A percentile compares a stretch with the other conserved stretches of the same genome.
Evolutionary conservation across 2,113 vertebrate genomes (phyloP).

Genomic region (Grammomys dolichurus): DNA sequence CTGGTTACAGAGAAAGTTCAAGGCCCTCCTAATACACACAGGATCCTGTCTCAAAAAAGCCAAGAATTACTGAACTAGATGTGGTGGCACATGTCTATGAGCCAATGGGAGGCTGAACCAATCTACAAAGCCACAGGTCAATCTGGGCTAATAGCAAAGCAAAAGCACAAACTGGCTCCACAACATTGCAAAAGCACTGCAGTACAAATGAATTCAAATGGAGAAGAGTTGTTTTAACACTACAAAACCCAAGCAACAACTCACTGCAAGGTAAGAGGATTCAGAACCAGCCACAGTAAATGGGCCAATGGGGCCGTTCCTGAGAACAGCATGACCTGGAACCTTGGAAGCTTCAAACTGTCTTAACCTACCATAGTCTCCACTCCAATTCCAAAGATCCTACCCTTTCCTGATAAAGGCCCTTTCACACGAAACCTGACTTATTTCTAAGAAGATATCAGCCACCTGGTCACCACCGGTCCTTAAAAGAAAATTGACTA

Average conservation of each 20-base stretch:
- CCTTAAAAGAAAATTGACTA: constrained; percentile 17
- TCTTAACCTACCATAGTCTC: background rate
- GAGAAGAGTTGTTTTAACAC: background rate
- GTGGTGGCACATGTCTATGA: background rate
- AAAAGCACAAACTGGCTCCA: background rate
- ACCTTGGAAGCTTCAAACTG: background rate
- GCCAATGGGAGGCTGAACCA: background rate
- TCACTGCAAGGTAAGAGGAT: background rate
- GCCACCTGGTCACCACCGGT: background rate
- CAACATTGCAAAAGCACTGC: background rate
- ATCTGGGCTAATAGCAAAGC: background rate
- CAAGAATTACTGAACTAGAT: background rate
- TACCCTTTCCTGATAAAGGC: background rate
- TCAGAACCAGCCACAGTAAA: background rate
- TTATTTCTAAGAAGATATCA: background rate
- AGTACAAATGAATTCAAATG: background rate
- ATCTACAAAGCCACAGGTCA: background rate
- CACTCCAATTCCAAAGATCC: background rate
- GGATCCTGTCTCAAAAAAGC: background rate
- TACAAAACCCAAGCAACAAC: background rate
- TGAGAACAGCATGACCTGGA: background rate
- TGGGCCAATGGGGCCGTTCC: background rate
- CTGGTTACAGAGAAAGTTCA: background rate
- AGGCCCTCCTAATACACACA: background rate
- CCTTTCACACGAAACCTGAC: background rate